Conservation (phyloP, 2,888 invertebrate genomes). For the Eilema sororculum region DNA sequence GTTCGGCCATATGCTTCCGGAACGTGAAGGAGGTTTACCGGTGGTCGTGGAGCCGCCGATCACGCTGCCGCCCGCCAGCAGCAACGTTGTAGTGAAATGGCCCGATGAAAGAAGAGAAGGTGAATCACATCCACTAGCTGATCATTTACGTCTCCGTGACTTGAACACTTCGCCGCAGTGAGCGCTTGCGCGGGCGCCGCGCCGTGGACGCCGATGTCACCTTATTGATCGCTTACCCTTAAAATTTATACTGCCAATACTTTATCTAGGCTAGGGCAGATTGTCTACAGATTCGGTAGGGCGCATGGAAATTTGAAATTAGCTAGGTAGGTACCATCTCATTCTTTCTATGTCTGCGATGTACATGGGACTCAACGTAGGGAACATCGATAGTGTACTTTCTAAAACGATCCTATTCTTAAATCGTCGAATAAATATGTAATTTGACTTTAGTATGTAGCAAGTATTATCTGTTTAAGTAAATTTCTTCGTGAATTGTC, state of each 20-base stretch:
- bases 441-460: constrained; percentile 54
- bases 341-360: constrained; percentile 61
- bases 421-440: constrained; percentile 47
- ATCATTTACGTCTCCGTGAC: constrained; percentile 74
- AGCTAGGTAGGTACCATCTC: constrained; percentile 59
- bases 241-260: constrained; percentile 66
- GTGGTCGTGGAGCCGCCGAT: constrained; percentile 80
- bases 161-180: constrained; percentile 75
- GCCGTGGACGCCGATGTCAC: constrained; percentile 55
- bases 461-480: constrained; percentile 52
- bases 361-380: constrained; percentile 62
- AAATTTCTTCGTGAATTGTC: constrained; percentile 41
- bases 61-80: constrained; percentile 71
- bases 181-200: constrained; percentile 52
- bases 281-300: constrained; percentile 65
- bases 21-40: constrained; percentile 73
- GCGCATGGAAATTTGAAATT: constrained; percentile 61
- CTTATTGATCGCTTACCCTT: constrained; percentile 70
- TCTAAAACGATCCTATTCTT: constrained; percentile 39
- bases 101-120: constrained; percentile 67
- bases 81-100: constrained; percentile 80
- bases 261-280: constrained; percentile 61
- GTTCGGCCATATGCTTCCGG: constrained; percentile 75
- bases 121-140: constrained; percentile 71
- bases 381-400: constrained; percentile 47